Conservation (phyloP, 2,113 vertebrate genomes). For the Tretioscincus oriximinensis region DNA sequence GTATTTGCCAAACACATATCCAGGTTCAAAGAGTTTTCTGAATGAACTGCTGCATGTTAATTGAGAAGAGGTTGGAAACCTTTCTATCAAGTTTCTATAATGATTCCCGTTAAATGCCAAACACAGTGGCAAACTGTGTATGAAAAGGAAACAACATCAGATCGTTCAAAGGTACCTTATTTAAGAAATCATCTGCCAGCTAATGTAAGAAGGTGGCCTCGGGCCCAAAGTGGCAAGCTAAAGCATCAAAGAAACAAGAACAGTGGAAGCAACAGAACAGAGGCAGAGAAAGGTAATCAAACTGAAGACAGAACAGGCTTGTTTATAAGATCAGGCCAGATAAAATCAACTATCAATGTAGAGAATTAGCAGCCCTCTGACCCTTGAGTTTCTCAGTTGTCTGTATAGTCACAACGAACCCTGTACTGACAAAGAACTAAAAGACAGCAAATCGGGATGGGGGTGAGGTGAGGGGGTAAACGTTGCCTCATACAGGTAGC, state of each 20-base stretch:
- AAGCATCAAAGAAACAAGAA: not conserved
- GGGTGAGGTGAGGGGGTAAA: not conserved
- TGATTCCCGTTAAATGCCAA: slow-evolving; percentile 30
- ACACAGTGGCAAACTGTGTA: not conserved
- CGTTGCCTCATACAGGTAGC: not conserved
- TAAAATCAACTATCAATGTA: not conserved
- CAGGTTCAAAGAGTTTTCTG: slow-evolving; percentile 24
- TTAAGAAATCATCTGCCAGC: not conserved
- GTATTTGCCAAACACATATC: slow-evolving; percentile 34
- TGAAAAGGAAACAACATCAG: slow-evolving; percentile 36
- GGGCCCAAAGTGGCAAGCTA: not conserved
- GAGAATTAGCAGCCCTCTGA: not conserved
- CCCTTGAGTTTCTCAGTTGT: not conserved
- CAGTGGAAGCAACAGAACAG: fast-evolving
- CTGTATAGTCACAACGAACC: not conserved
- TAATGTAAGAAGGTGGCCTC: not conserved
- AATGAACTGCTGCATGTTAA: slow-evolving; percentile 32
- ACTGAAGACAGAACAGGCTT: fast-evolving
- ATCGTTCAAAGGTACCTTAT: not conserved
- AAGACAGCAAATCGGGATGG: not conserved
- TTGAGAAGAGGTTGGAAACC: slow-evolving; percentile 56
- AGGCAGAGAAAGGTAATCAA: not conserved
- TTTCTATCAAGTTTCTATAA: slow-evolving; percentile 47
- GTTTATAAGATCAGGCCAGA: not conserved
- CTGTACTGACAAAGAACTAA: not conserved